Evolutionary conservation across 2,888 invertebrate species (phyloP).

Genomic region (Congeria kusceri): DNA sequence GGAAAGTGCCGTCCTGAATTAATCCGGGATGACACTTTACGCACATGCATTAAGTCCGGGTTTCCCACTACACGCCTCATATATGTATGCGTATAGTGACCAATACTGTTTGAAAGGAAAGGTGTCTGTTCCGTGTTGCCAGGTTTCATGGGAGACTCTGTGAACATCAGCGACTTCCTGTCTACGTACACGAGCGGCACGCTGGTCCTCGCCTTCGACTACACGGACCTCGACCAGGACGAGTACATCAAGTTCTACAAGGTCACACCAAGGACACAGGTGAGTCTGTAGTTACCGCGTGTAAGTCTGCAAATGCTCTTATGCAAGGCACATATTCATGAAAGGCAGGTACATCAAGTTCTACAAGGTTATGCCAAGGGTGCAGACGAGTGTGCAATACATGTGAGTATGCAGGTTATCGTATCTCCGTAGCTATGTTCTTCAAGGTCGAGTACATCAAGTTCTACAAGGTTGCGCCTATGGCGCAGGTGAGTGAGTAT

Average conservation of each 20-base stretch:
- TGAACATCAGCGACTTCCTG: conserved; percentile 86
- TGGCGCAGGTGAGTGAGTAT: conserved; percentile 75
- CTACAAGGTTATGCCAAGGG: conserved; percentile 88
- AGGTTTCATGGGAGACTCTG: conserved; percentile 31
- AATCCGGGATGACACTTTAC: no score
- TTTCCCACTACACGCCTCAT: no score
- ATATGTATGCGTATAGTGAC: no score
- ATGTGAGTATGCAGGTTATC: no score
- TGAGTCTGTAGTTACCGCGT: conserved; percentile 38
- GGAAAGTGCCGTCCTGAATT: no score
- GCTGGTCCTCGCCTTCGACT: conserved; percentile 88
- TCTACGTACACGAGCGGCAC: conserved; percentile 89
- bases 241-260: conserved; percentile 89
- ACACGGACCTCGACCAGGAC: conserved; percentile 87
- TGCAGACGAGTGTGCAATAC: conserved; percentile 71
- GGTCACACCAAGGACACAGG: conserved; percentile 86
- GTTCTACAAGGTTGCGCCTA: conserved; percentile 89
- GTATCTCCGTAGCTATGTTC: no score
- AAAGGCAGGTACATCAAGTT: conserved; percentile 87
- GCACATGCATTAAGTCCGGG: no score
- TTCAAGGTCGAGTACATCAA: conserved; percentile 84
- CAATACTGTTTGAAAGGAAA: no score
- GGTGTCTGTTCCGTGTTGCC: no score
- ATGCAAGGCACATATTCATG: no score
- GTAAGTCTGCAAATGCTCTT: no score